phyloP scores from a whole-genome alignment of 2,797 vertebrate genomes.

The Rhinella marina region DNA sequence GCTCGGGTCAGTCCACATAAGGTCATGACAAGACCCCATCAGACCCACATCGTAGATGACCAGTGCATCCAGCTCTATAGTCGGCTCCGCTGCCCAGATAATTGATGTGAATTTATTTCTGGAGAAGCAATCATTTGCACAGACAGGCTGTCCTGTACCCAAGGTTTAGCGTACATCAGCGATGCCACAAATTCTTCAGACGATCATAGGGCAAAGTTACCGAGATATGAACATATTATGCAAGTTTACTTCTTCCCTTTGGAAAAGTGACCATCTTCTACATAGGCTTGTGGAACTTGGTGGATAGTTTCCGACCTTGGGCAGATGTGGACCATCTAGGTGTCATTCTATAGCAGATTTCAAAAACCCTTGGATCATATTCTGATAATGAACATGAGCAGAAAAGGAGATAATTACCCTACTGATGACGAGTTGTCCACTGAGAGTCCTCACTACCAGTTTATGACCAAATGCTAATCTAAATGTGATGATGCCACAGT shows the following conservation, averaged over 20 bases:
- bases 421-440: too few relatives aligned
- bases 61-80: neutral
- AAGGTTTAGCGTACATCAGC: neutral
- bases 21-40: neutral
- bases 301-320: neutral
- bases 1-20: neutral
- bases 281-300: neutral
- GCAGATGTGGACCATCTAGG: too few relatives aligned
- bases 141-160: neutral
- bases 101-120: neutral
- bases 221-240: too few relatives aligned
- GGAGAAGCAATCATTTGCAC: neutral
- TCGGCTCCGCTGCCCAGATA: neutral
- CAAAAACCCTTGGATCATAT: too few relatives aligned
- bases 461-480: too few relatives aligned
- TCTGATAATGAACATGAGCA: too few relatives aligned
- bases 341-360: too few relatives aligned
- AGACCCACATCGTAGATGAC: neutral
- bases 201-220: neutral
- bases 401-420: too few relatives aligned
- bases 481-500: too few relatives aligned
- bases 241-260: too few relatives aligned
- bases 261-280: neutral
- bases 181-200: neutral
- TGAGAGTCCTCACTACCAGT: too few relatives aligned